These are phyloP conservation scores for Galeopsomyia nigrocyanea DNA, from an alignment of 2,888 invertebrate species.

Conservation along the genomic window DNA sequence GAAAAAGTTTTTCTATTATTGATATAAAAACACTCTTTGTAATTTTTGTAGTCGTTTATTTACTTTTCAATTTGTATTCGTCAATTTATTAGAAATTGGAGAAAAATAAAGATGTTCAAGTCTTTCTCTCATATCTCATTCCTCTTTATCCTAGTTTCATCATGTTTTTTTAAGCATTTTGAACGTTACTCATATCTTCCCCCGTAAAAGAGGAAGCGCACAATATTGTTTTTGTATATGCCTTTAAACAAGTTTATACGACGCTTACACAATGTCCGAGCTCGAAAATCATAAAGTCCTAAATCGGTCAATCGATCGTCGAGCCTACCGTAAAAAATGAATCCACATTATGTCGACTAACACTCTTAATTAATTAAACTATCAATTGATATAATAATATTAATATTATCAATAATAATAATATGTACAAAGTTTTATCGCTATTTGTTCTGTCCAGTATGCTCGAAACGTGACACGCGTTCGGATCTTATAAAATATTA, in stretches of 20 bases:
- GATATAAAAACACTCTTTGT: slow-evolving; percentile 52
- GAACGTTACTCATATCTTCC: slow-evolving; percentile 7
- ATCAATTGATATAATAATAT: slow-evolving; percentile 64
- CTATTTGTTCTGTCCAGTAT: slow-evolving; percentile 58
- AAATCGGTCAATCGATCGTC: slow-evolving; percentile 51
- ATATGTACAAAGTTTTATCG: slow-evolving; percentile 64
- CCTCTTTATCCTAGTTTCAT: slow-evolving; percentile 35
- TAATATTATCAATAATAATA: slow-evolving; percentile 60
- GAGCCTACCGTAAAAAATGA: slow-evolving; percentile 61
- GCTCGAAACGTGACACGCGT: slow-evolving; percentile 59
- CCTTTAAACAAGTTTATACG: slow-evolving; percentile 42
- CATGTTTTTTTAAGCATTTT: slow-evolving; percentile 31
- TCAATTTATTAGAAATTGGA: slow-evolving; percentile 34
- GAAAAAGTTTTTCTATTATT: slow-evolving; percentile 40
- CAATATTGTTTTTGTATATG: slow-evolving; percentile 30
- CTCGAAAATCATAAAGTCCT: slow-evolving; percentile 47
- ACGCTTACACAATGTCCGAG: slow-evolving; percentile 47
- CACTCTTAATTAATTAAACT: slow-evolving; percentile 64
- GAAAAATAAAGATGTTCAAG: slow-evolving; percentile 33
- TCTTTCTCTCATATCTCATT: slow-evolving; percentile 42
- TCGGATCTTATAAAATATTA: slow-evolving; percentile 49
- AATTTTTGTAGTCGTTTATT: slow-evolving; percentile 51
- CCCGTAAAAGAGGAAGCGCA: slow-evolving; percentile 33
- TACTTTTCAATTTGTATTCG: slow-evolving; percentile 31
- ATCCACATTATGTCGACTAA: slow-evolving; percentile 63